Evolutionary conservation across 2,113 vertebrate genomes (phyloP).

Genomic region (Lonchura striata): DNA sequence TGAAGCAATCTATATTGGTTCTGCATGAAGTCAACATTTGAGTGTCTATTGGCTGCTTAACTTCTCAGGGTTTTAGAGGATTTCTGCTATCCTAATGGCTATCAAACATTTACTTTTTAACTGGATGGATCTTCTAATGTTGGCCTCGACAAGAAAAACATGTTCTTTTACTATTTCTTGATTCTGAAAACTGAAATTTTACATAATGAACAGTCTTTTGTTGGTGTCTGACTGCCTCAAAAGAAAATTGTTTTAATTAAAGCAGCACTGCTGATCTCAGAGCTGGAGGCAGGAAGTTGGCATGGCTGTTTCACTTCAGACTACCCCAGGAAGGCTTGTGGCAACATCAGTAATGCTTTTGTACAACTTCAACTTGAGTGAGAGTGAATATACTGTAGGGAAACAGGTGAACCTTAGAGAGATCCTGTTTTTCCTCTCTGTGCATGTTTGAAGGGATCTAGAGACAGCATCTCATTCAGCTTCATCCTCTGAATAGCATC

Average conservation of each 20-base stretch:
- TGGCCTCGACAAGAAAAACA: neutral
- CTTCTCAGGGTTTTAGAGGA: neutral
- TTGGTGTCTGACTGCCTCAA: neutral
- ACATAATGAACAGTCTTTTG: neutral
- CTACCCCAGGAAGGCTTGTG: neutral
- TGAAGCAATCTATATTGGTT: neutral
- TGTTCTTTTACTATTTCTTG: neutral
- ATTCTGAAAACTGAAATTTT: neutral
- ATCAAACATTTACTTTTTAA: neutral
- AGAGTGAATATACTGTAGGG: neutral
- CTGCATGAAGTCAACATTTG: neutral
- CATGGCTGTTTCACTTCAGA: neutral
- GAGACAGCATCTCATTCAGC: neutral
- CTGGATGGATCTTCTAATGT: neutral
- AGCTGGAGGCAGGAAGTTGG: neutral
- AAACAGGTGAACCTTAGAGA: neutral
- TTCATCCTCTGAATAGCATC: neutral
- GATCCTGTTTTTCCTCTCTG: neutral
- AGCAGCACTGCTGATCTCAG: neutral
- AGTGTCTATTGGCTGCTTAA: neutral
- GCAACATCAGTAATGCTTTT: neutral
- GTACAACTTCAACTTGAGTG: neutral
- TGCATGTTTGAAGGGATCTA: neutral
- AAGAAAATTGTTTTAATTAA: neutral
- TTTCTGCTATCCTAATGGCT: neutral